These are phyloP conservation scores for Oryzias curvinotus DNA, from an alignment of 2,113 vertebrate species.

Conservation along the genomic window DNA sequence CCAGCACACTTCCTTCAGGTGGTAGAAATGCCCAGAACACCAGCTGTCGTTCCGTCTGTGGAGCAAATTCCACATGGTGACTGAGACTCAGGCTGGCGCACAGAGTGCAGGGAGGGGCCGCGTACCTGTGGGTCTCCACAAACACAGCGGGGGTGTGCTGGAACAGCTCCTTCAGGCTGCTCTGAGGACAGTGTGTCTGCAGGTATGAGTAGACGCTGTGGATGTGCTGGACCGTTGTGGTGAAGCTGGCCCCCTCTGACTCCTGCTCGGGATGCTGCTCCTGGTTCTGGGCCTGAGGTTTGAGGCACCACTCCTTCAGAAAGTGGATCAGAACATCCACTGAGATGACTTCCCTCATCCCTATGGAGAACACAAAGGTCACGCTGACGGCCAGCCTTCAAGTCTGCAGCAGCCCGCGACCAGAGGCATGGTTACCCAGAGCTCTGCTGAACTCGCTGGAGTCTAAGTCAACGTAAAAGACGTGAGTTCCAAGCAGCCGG, in stretches of 20 bases:
- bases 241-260: conserved; percentile 61
- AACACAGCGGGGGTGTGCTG: conserved; percentile 75
- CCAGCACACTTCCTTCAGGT: conserved; percentile 81
- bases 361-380: conserved; percentile 34
- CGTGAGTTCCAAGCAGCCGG: conserved; percentile 71
- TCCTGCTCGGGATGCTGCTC: conserved; percentile 31
- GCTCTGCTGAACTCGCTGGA: conserved; percentile 72
- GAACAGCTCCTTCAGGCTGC: conserved; percentile 73
- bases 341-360: conserved; percentile 68
- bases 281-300: conserved; percentile 21
- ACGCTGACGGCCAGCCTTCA: too few species aligned
- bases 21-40: conserved; percentile 74
- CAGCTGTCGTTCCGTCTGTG: conserved; percentile 50
- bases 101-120: neutral
- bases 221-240: conserved; percentile 70
- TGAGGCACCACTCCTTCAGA: conserved; percentile 75
- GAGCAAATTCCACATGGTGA: neutral
- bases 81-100: neutral
- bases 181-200: conserved; percentile 50
- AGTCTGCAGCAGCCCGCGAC: neutral
- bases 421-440: conserved; percentile 63
- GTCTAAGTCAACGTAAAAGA: conserved; percentile 62
- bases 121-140: conserved; percentile 67
- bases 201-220: conserved; percentile 73
- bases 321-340: conserved; percentile 68